These are phyloP conservation scores for Botrylloides violaceus DNA, from an alignment of 23 tunicate genomes.

Conservation along the genomic window DNA sequence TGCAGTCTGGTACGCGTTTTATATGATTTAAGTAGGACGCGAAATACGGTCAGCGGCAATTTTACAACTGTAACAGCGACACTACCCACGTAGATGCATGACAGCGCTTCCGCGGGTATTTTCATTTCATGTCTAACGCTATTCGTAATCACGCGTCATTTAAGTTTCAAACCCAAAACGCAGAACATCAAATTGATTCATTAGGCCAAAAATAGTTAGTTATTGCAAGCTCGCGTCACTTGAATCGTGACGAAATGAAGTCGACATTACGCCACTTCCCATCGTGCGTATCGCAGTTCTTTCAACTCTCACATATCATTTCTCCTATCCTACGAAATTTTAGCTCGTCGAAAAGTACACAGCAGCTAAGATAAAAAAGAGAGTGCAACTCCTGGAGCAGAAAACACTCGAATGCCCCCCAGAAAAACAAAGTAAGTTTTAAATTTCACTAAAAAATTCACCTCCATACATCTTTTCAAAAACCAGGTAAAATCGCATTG, in stretches of 20 bases:
- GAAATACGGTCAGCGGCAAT: too few relatives aligned
- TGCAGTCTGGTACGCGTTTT: too few relatives aligned
- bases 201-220: too few relatives aligned
- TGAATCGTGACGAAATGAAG: neutral
- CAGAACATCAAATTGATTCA: too few relatives aligned
- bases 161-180: too few relatives aligned
- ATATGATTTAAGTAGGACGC: too few relatives aligned
- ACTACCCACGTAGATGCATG: too few relatives aligned
- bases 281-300: neutral
- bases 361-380: neutral
- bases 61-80: too few relatives aligned
- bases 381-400: neutral
- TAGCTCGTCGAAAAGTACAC: neutral
- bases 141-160: too few relatives aligned
- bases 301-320: neutral
- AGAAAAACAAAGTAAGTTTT: neutral
- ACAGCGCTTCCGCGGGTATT: too few relatives aligned
- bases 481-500: conserved; percentile 85
- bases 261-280: neutral
- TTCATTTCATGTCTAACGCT: too few relatives aligned
- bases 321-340: neutral
- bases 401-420: neutral
- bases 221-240: neutral
- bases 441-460: conserved; percentile 16
- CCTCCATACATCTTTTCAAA: conserved; percentile 99